Evolutionary conservation across 2,888 invertebrate genomes (phyloP).

Genomic region (Magallana nippona): DNA sequence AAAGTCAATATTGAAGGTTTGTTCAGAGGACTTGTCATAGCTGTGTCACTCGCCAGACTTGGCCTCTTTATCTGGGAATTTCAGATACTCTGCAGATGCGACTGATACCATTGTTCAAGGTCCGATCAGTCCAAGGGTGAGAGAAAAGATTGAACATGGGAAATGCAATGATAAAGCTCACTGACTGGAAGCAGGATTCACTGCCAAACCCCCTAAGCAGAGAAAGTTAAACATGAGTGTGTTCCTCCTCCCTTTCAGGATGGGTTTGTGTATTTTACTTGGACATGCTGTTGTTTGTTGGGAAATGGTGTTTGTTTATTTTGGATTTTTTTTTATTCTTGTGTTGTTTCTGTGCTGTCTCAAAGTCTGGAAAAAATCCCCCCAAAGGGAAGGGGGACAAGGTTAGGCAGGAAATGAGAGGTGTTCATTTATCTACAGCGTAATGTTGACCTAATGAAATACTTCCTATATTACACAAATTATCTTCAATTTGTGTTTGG

Average conservation of each 20-base stretch:
- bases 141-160: not conserved
- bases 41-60: slow-evolving; percentile 20
- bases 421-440: not conserved
- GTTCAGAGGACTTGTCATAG: slow-evolving; percentile 19
- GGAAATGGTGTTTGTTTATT: not conserved
- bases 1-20: slow-evolving; percentile 23
- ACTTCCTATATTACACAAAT: not conserved
- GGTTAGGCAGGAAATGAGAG: not conserved
- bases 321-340: not conserved
- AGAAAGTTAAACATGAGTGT: not conserved
- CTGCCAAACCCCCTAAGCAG: not conserved
- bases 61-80: slow-evolving; percentile 15
- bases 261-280: slow-evolving; percentile 20
- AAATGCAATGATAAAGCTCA: not conserved
- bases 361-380: not conserved
- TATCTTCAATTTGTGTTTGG: not conserved
- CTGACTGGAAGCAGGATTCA: not conserved
- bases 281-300: not conserved
- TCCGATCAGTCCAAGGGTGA: not conserved
- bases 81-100: slow-evolving; percentile 11
- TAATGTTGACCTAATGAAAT: not conserved
- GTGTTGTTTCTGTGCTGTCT: not conserved
- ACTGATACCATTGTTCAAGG: slow-evolving; percentile 15
- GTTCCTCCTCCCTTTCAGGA: not conserved
- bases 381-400: not conserved